phyloP scores from a whole-genome alignment of 2,797 vertebrate species.

The Lycodopsis pacificus region DNA sequence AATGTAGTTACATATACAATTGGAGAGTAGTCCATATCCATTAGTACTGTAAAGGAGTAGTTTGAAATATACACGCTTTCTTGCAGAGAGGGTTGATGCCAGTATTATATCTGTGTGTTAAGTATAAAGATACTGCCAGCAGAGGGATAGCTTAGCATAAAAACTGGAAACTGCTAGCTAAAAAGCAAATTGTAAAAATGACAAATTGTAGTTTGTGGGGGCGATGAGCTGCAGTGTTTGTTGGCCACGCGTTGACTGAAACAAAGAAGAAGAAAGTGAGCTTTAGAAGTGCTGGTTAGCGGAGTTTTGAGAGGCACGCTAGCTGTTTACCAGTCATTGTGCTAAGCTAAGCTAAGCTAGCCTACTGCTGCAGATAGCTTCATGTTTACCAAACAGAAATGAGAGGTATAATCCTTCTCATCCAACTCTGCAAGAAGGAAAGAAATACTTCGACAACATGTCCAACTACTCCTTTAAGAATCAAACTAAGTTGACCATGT shows the following conservation, averaged over 20 bases:
- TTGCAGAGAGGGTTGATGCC: background rate
- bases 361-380: background rate
- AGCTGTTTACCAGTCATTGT: background rate
- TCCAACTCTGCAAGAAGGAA: background rate
- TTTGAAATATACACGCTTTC: background rate
- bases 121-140: background rate
- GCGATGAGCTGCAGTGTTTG: background rate
- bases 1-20: constrained; percentile 14
- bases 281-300: background rate
- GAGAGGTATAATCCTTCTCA: background rate
- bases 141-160: background rate
- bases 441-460: background rate
- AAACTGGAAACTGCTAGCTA: background rate
- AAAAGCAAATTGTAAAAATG: background rate
- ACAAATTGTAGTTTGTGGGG: background rate
- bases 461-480: constrained; percentile 4
- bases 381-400: background rate
- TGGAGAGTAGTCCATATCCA: constrained; percentile 6
- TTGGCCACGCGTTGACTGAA: background rate
- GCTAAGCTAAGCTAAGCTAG: constrained; percentile 2
- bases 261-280: background rate
- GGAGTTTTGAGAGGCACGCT: background rate
- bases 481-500: background rate
- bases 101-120: background rate
- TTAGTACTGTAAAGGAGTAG: constrained; percentile 8